These are phyloP conservation scores for Drosophila putrida DNA, from an alignment of 2,888 invertebrate species.

Conservation along the genomic window DNA sequence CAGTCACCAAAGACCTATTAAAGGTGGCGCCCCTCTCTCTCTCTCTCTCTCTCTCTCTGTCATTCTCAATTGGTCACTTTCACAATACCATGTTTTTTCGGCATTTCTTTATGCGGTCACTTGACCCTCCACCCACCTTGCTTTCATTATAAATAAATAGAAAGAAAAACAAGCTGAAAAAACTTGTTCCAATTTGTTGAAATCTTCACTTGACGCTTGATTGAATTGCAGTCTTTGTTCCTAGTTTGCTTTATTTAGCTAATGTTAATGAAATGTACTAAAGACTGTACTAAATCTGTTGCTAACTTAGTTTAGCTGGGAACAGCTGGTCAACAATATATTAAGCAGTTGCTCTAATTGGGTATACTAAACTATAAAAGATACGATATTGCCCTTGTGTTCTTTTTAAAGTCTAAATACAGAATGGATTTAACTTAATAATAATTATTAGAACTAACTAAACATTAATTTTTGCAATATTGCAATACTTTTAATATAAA, in stretches of 20 bases:
- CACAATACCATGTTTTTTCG: constrained; percentile 31
- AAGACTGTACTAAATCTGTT: constrained; percentile 19
- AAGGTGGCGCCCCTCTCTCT: neutral
- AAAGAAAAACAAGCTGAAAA: constrained; percentile 35
- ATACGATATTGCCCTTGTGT: neutral
- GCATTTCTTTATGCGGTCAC: constrained; percentile 6
- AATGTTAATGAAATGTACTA: constrained; percentile 16
- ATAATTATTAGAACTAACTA: too few species aligned
- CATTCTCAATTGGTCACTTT: constrained; percentile 32
- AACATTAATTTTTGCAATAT: too few species aligned
- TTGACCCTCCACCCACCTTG: constrained; percentile 20
- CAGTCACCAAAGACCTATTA: too few species aligned
- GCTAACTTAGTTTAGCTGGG: neutral
- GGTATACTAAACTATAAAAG: neutral
- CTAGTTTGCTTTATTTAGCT: neutral
- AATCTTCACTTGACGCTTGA: neutral
- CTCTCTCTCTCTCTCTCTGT: neutral
- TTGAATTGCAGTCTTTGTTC: constrained; percentile 10
- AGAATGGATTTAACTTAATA: neutral
- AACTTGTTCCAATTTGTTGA: constrained; percentile 15
- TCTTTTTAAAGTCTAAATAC: neutral
- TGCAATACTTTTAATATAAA: too few species aligned
- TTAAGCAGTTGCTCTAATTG: neutral
- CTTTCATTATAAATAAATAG: constrained; percentile 55
- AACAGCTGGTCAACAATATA: neutral